phyloP scores from a whole-genome alignment of 1,140 invertebrate species.

The Copidosoma floridanum region DNA sequence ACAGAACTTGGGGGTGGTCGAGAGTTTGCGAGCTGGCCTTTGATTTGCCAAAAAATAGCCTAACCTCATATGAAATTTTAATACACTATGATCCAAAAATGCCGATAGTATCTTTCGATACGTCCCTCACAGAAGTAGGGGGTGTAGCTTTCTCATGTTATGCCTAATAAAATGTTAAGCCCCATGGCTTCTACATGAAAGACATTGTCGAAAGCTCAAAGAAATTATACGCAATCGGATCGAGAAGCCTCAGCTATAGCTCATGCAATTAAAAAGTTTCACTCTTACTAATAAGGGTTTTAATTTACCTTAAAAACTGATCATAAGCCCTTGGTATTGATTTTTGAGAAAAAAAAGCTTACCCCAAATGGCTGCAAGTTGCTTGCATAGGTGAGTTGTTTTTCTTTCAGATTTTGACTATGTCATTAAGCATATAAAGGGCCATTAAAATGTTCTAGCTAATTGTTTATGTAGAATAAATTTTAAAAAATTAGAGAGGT shows the following conservation, averaged over 20 bases:
- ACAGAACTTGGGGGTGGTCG: neutral
- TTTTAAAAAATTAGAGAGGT: too few relatives aligned
- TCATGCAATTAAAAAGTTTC: neutral
- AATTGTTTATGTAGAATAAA: neutral
- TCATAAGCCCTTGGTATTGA: neutral
- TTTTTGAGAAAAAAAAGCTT: neutral
- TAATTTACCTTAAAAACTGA: neutral
- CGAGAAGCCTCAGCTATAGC: neutral
- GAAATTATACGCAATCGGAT: neutral
- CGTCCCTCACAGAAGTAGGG: slow-evolving; percentile 20
- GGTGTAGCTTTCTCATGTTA: slow-evolving; percentile 24
- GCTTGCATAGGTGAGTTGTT: neutral
- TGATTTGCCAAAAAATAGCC: neutral
- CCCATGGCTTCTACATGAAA: neutral
- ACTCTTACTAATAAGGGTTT: neutral
- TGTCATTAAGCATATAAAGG: neutral
- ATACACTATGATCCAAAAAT: neutral
- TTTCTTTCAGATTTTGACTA: neutral
- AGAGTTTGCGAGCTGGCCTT: neutral
- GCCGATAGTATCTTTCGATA: neutral
- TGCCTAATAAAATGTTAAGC: neutral
- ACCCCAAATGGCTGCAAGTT: slow-evolving; percentile 1
- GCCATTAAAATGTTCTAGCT: neutral
- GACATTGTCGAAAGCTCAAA: neutral
- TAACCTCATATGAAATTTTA: neutral